These are phyloP conservation scores for Bombycilla garrulus DNA, from an alignment of 2,113 vertebrate genomes.

Conservation along the genomic window DNA sequence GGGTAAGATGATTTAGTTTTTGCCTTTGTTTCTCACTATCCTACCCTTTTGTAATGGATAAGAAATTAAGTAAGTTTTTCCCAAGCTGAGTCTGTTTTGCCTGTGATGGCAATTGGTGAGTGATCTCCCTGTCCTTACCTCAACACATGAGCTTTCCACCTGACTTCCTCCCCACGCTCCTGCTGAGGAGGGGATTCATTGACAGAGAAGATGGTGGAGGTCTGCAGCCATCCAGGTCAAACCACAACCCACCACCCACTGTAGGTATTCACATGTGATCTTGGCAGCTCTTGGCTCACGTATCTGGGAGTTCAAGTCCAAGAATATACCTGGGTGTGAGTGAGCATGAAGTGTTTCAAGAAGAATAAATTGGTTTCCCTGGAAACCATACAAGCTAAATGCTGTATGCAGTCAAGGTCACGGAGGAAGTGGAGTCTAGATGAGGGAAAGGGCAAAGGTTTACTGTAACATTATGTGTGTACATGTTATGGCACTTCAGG, in stretches of 20 bases:
- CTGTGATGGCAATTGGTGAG: background rate
- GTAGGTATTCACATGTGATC: background rate
- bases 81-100: background rate
- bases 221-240: background rate
- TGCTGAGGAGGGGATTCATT: background rate
- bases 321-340: background rate
- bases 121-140: background rate
- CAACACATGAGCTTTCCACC: background rate
- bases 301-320: background rate
- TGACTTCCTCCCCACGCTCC: background rate
- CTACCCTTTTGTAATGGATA: background rate
- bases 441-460: background rate
- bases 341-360: background rate
- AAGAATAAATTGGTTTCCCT: background rate
- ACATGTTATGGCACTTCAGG: background rate
- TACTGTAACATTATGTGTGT: background rate
- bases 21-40: background rate
- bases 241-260: no score
- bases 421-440: background rate
- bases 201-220: background rate
- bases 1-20: background rate
- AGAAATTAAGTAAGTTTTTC: background rate
- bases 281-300: accelerated
- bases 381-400: background rate
- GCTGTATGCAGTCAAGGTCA: background rate